Evolutionary conservation across 2,113 vertebrate genomes (phyloP).

Genomic region (Rissa tridactyla): DNA sequence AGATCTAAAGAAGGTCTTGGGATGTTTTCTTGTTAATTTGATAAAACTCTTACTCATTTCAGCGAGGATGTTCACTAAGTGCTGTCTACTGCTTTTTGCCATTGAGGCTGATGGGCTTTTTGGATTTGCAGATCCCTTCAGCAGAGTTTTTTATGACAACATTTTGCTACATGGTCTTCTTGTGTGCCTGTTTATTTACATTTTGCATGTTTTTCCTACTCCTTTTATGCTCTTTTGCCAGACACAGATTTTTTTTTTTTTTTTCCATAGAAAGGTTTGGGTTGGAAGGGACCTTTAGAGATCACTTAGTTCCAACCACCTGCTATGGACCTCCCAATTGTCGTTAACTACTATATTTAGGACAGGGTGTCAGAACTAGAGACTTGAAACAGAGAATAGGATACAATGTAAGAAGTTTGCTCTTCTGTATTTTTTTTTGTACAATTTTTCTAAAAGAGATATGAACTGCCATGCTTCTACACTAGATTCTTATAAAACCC

Average conservation of each 20-base stretch:
- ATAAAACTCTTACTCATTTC: not conserved
- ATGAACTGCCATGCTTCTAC: not conserved
- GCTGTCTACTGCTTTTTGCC: not conserved
- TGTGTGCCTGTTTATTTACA: not conserved
- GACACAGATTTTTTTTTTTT: not conserved
- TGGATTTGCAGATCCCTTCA: not conserved
- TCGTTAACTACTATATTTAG: not conserved
- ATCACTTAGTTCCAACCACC: not conserved
- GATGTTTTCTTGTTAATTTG: not conserved
- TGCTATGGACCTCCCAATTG: accelerated
- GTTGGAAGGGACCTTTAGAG: not conserved
- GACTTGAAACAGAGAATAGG: not conserved
- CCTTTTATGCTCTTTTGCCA: not conserved
- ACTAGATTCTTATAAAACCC: not conserved
- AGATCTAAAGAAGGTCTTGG: not conserved
- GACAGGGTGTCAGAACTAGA: not conserved
- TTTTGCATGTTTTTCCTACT: not conserved
- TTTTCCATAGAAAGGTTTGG: not conserved
- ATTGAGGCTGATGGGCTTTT: not conserved
- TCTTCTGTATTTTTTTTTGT: not conserved
- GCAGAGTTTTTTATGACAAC: not conserved
- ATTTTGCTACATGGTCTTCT: not conserved
- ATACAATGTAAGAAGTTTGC: not conserved
- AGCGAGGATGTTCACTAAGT: not conserved
- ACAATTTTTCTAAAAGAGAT: not conserved